A percentile compares a stretch with the other conserved stretches of the same genome.
phyloP scores from a whole-genome alignment of 2,888 invertebrate species.

The Protonemura montana region DNA sequence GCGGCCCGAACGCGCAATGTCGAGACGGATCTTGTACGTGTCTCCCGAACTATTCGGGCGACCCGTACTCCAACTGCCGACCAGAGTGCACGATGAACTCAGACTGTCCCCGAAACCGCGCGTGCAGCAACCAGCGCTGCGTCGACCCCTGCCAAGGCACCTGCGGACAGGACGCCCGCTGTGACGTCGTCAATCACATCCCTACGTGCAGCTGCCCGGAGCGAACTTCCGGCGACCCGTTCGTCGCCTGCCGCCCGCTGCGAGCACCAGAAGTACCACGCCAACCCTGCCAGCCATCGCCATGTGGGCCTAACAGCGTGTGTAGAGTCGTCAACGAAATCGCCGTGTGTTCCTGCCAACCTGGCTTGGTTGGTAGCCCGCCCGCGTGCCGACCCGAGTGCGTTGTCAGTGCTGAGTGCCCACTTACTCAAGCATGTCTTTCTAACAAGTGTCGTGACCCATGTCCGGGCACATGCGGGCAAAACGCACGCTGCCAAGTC shows the following conservation, averaged over 20 bases:
- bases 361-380: conserved; percentile 47
- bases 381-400: conserved; percentile 49
- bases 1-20: conserved; percentile 74
- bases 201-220: conserved; percentile 67
- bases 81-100: conserved; percentile 80
- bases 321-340: conserved; percentile 67
- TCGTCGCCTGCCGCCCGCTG: conserved; percentile 51
- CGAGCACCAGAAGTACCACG: conserved; percentile 54
- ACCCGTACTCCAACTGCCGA: conserved; percentile 73
- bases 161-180: conserved; percentile 65
- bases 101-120: conserved; percentile 73
- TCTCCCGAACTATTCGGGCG: conserved; percentile 73
- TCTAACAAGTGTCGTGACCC: conserved; percentile 49
- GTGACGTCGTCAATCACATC: conserved; percentile 65
- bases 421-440: conserved; percentile 49
- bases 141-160: conserved; percentile 70
- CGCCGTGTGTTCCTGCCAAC: conserved; percentile 62
- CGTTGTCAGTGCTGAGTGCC: conserved; percentile 49
- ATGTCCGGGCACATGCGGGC: conserved; percentile 50
- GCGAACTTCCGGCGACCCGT: conserved; percentile 62
- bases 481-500: conserved; percentile 49
- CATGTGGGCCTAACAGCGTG: conserved; percentile 75
- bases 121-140: conserved; percentile 79
- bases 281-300: conserved; percentile 76
- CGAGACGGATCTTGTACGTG: conserved; percentile 70